These are phyloP conservation scores for Buphagus erythrorhynchus DNA, from an alignment of 2,797 vertebrate genomes.

Conservation along the genomic window DNA sequence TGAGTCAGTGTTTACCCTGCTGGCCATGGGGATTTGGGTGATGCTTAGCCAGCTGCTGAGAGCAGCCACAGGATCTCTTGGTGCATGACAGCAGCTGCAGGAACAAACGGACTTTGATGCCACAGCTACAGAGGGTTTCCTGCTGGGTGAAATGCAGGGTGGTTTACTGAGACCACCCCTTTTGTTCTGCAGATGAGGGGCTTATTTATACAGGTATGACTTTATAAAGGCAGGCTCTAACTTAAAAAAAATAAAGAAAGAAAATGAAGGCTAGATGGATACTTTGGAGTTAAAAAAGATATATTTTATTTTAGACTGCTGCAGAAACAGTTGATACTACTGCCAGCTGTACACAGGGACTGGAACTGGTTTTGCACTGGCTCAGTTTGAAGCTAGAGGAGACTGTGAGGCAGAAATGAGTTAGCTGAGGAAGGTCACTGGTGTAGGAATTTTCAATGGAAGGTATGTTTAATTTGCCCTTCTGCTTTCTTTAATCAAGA, in stretches of 20 bases:
- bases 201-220: background rate
- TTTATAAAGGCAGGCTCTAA: background rate
- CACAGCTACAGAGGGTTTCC: background rate
- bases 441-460: background rate
- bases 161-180: background rate
- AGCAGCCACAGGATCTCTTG: background rate
- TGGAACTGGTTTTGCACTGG: background rate
- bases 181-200: background rate
- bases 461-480: background rate
- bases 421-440: background rate
- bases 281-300: background rate
- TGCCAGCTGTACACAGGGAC: background rate
- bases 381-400: background rate
- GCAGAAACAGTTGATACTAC: background rate
- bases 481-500: background rate
- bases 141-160: background rate
- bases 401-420: background rate
- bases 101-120: background rate
- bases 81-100: background rate
- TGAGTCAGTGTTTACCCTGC: background rate
- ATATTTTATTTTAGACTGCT: background rate
- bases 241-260: background rate
- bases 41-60: background rate
- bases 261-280: background rate
- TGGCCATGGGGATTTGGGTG: fast-evolving